Percentiles rank a stretch among this genome's conserved stretches.
Conservation (phyloP, 2,113 vertebrate genomes). For the Gymnobelideus leadbeateri region DNA sequence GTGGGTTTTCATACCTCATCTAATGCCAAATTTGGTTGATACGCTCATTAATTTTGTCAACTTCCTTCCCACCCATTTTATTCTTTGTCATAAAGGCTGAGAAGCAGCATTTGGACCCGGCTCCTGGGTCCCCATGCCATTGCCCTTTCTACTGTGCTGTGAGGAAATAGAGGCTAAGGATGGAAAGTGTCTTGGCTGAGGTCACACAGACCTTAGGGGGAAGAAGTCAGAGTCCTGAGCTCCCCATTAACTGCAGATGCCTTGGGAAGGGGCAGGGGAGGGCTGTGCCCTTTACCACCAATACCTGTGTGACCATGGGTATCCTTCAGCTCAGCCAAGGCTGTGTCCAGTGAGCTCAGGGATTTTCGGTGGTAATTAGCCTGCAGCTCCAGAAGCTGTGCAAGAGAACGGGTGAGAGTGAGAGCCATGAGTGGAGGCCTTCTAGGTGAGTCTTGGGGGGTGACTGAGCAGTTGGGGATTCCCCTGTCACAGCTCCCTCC, state of each 20-base stretch:
- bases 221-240: background rate
- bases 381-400: constrained; percentile 95
- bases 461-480: background rate
- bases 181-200: background rate
- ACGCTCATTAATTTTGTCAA: background rate
- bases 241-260: background rate
- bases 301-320: constrained; percentile 88
- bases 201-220: background rate
- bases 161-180: background rate
- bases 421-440: background rate
- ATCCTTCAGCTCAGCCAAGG: constrained; percentile 92
- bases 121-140: background rate
- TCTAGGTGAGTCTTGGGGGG: background rate
- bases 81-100: background rate
- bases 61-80: background rate
- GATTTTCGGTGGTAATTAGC: constrained; percentile 94
- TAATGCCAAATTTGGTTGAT: background rate
- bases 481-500: background rate
- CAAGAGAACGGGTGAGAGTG: background rate
- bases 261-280: background rate
- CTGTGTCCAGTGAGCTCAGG: constrained; percentile 87
- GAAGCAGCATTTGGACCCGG: background rate
- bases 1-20: background rate
- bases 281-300: rapidly evolving
- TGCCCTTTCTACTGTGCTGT: background rate